Evolutionary conservation across 2,888 invertebrate species (phyloP).

Genomic region (Rotaria magnacalcarata): DNA sequence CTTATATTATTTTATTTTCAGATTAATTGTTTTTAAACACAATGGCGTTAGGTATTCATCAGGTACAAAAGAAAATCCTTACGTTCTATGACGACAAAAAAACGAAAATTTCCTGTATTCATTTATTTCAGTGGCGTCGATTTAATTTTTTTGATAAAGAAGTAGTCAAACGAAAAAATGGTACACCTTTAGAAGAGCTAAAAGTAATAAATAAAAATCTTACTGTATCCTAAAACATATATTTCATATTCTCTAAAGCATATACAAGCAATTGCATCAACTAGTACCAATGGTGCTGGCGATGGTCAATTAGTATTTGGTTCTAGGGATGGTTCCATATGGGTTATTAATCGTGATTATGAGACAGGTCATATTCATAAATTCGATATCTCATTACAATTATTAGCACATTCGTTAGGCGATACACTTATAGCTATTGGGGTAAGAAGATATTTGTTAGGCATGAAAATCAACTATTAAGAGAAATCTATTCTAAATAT

Average conservation of each 20-base stretch:
- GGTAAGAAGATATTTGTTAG: neutral
- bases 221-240: too few relatives aligned
- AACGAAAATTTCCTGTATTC: neutral
- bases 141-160: slow-evolving; percentile 32
- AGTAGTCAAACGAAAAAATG: slow-evolving; percentile 4
- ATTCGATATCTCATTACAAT: slow-evolving; percentile 27
- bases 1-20: neutral
- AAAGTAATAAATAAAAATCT: neutral
- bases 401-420: neutral
- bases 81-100: neutral
- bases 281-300: slow-evolving; percentile 32
- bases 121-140: slow-evolving; percentile 10
- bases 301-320: slow-evolving; percentile 30
- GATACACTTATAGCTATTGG: slow-evolving; percentile 24
- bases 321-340: neutral
- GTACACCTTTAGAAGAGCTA: slow-evolving; percentile 10
- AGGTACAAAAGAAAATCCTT: neutral
- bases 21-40: neutral
- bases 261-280: neutral
- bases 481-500: neutral
- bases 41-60: neutral
- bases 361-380: neutral
- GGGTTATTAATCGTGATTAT: slow-evolving; percentile 21
- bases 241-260: neutral
- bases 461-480: too few relatives aligned